Conservation (phyloP, 2,888 invertebrate species). For the Ceramica pisi region DNA sequence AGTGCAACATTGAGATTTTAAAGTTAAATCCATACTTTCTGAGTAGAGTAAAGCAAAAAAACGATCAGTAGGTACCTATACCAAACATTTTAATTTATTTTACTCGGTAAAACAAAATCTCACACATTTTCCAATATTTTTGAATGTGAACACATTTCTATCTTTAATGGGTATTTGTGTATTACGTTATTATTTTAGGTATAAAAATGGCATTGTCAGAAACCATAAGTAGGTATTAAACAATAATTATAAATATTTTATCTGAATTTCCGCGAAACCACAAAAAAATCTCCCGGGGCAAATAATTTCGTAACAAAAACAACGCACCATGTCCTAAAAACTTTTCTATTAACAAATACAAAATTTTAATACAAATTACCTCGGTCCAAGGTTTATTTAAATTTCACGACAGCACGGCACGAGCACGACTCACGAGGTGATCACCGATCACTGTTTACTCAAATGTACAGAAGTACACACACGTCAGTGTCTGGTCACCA, state of each 20-base stretch:
- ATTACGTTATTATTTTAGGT: not conserved
- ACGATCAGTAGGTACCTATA: not conserved
- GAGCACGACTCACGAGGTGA: not conserved
- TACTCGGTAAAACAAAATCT: not conserved
- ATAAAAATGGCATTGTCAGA: not conserved
- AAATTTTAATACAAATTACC: conserved; percentile 47
- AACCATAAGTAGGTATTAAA: conserved; percentile 1
- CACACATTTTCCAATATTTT: too few species aligned
- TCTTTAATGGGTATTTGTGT: not conserved
- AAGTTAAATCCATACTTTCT: not conserved
- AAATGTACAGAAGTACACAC: conserved; percentile 23
- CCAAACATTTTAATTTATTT: not conserved
- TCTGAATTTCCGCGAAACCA: not conserved
- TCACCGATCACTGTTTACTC: conserved; percentile 44
- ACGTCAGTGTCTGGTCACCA: conserved; percentile 56
- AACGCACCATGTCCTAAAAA: not conserved
- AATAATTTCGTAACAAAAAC: not conserved
- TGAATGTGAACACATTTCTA: too few species aligned
- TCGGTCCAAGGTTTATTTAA: conserved; percentile 51
- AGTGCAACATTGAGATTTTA: not conserved
- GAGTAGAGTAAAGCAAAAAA: not conserved
- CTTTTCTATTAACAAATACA: conserved; percentile 10
- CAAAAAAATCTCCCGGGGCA: not conserved
- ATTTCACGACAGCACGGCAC: conserved; percentile 47
- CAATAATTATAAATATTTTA: not conserved